Conservation (phyloP, 2,888 invertebrate genomes). For the Mayetiola destructor region DNA sequence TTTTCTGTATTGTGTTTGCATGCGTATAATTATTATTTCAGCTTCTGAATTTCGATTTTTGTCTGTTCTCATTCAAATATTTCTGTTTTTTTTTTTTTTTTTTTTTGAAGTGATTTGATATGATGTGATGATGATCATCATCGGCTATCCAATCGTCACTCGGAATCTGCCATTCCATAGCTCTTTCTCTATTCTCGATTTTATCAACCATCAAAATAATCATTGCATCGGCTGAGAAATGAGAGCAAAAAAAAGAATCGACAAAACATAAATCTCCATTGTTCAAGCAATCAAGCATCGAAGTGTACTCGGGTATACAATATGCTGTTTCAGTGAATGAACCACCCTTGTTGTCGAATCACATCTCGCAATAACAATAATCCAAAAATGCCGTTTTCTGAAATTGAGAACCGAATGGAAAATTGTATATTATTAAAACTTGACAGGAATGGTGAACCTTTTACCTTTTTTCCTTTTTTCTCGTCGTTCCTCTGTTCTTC, state of each 20-base stretch:
- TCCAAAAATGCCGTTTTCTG: neutral
- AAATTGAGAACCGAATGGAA: neutral
- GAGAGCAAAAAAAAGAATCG: neutral
- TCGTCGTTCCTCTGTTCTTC: neutral
- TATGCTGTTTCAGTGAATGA: neutral
- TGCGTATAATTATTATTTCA: slow-evolving; percentile 5
- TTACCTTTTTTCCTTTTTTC: no score
- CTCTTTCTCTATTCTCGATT: neutral
- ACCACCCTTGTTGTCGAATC: slow-evolving; percentile 12
- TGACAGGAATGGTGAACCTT: slow-evolving; percentile 9
- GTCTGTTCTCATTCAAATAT: neutral
- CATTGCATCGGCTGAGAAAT: neutral
- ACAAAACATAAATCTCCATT: no score
- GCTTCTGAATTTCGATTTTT: neutral
- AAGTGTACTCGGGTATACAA: no score
- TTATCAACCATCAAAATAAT: neutral
- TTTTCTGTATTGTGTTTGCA: neutral
- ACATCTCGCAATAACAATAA: slow-evolving; percentile 9
- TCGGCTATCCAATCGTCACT: neutral
- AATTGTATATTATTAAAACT: slow-evolving; percentile 12
- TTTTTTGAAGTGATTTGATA: no score
- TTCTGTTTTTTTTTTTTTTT: neutral
- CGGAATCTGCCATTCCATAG: no score
- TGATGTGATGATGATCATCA: no score
- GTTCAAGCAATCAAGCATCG: neutral